Base-by-base conservation (phyloP, 1,140 invertebrate genomes). In the Orchesella cincta region DNA sequence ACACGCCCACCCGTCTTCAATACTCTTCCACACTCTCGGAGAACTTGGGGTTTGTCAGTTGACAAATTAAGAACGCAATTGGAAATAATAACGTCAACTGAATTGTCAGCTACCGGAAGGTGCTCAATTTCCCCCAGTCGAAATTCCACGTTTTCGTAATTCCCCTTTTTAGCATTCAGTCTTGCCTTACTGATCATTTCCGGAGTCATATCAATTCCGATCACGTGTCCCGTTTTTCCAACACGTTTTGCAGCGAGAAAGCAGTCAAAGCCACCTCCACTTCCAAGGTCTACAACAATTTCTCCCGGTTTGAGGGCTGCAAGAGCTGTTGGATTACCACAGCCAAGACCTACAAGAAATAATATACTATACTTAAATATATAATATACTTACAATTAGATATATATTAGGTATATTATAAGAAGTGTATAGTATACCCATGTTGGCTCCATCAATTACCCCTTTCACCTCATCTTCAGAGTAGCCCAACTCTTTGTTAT, bases 91-190 rank as follows among this genome's bases (percentile, higher is more conserved):
- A 76, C 75, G 33, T 79, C 78, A 14, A 76, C 75, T 14, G 73
- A 39, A 31, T 64, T 52, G 36, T 79, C 72, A 5, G 78, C 75
- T 0, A 79, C 75, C n/a, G 78, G 78, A 16, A 79, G 71, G 54
- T 79, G 31, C n/a, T 79, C 78, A 36, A 79, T 79, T 46, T 79
- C 78, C 16, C 78, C 78, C n/a, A 79, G 73, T 29, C 78, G 54
- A 74, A 79, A 79, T 18, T 76, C 72, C 0, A 70, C 75, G 57
- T 67, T 75, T n/a, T 46, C 64, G n/a, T 72, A 62, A 18, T 72
- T 72, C 20, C 70, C 72, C 71, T 77, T 76, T 23, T 51, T 23
- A 14, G 75, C 75, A 31, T 79, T 79, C 33, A 8, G 16, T 72
- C 78, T 29, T 0, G 78, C 34, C 46, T 76, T 79, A 3, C 26